Evolutionary conservation across 2,797 vertebrate genomes (phyloP), one percentile per base, ranked within the genome.

Genomic region (Carapus acus): DNA sequence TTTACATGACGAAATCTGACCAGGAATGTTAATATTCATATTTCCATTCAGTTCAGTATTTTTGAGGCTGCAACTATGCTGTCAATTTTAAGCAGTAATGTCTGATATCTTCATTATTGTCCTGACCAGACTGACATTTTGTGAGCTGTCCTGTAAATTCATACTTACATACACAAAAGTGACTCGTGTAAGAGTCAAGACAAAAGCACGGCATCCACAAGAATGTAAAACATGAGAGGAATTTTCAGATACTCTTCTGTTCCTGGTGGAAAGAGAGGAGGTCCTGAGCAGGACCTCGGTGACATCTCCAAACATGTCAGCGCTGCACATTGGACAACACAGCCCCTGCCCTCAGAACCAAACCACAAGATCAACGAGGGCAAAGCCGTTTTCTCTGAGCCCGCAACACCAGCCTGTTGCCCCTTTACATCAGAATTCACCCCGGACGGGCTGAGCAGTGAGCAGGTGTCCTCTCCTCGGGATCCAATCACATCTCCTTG

Each of bases 221-320:
- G 47, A 74, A 49, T 67, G 61, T n/a, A 58, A 34, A 78, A 58
- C 59, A 75, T 61, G 59, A 73, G 69, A 58, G 58, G 73, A 70
- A 63, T 69, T 74, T 22, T 57, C 62, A 68, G 62, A 61, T 48
- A 58, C 65, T 69, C 59, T 9, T 3, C 62, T 60, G 55, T 58
- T 57, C 57, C 66, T 64, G 55, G 47, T 18, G 58, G 81, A 65
- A 78, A 78, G 69, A 76, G 79, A 85, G 80, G 75, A 74, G 83
- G 83, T 79, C 69, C n/a, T 55, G 51, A 79, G 73, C 79, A 60
- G 56, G 75, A 68, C 77, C 69, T 78, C 70, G 50, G 76, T 83
- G 81, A 87, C 85, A 85, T 86, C 83, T 88, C 83, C 79, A 86
- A 82, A 88, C 82, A 80, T 88, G 84, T 87, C 85, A 87, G 80